Evolutionary conservation across 2,113 vertebrate genomes (phyloP), one percentile per base, ranked within the genome.

Genomic region (Halcyon senegalensis): DNA sequence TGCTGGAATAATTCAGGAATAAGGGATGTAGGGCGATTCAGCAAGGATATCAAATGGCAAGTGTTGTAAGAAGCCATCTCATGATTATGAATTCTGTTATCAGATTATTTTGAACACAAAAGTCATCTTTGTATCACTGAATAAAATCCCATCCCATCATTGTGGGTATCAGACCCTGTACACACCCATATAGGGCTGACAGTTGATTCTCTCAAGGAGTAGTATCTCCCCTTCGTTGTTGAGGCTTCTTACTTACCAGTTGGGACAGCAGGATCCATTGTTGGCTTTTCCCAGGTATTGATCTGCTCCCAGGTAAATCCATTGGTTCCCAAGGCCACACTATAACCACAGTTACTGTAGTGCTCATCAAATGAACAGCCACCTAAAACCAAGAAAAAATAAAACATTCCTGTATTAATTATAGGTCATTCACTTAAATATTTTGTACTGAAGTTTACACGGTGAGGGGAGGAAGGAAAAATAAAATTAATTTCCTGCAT

Each of bases 281-380:
- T 99, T 50, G 99, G 99, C 68, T 98, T 99, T 84, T 99, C 99
- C 99, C 99, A 99, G 28, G 99, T 99, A 97, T 99, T 99, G 95
- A 99, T 98, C 97, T 99, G 99, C 95, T 99, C 99, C 99, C 99
- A 99, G 72, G 99, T 99, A 98, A 99, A 99, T 91, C 99, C 99
- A 97, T 98, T 99, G 97, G 99, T 99, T 95, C 99, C 99, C 84
- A 99, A 98, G 78, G 99, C 99, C 83, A 99, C 99, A 1, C 99
- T 99, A 67, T 99, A 99, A 7, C 99, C 99, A 96, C 99, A 99
- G 39, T 98, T 99, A 97, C 98, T 99, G 89, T 99, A 99, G 69
- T 99, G 99, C 75, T 99, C 99, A 79, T 99, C 99, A 89, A 99
- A 99, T 0, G 99, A 98, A 80, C 99, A 99, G 82, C 99, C 99